Base-by-base conservation (phyloP, 2,888 invertebrate genomes). In the Caenorhabditis sp. region DNA sequence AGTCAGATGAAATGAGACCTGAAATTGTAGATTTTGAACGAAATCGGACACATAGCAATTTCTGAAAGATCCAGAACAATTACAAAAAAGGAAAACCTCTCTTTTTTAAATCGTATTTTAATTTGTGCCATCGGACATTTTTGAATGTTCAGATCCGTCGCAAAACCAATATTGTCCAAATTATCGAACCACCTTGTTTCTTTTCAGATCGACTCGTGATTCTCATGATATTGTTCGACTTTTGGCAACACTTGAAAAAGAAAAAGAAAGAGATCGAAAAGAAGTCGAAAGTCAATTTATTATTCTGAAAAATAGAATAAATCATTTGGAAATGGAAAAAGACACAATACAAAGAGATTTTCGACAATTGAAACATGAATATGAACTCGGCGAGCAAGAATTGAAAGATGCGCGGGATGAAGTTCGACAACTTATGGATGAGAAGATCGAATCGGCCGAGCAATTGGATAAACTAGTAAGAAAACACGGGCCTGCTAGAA, bases 251-350 rank as follows among this genome's bases (percentile, higher is more conserved):
- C 60, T 79, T 21, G 79, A 79, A 50, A 70, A 63, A 21, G 79
- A 79, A 38, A 76, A 79, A 68, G 79, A 79, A 54, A 53, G 79
- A 8, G 76, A 76, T 59, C 63, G 75, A 67, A 60, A 70, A 57
- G 79, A 79, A 61, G 77, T 79, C 59, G 75, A 77, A 53, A 75
- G 70, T 63, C 79, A 79, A 27, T 77, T 79, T 59, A 68, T 67
- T 36, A 77, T 74, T 66, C 66, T 79, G 27, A 43, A 74, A 69
- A 74, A 69, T 50, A 27, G 69, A 67, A 74, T 74, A 57, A 69
- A 66, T 62, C 66, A 66, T 56, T 54, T 70, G 53, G 74, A 74
- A 56, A 60, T 23, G 36, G 67, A 74, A 43, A 67, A 70, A 67
- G 70, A 74, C n/a, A 59, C 60, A 14, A 27, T 52, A 21, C 21